These are phyloP conservation scores for Alcis repandata DNA, from an alignment of 2,888 invertebrate species.

Conservation along the genomic window DNA sequence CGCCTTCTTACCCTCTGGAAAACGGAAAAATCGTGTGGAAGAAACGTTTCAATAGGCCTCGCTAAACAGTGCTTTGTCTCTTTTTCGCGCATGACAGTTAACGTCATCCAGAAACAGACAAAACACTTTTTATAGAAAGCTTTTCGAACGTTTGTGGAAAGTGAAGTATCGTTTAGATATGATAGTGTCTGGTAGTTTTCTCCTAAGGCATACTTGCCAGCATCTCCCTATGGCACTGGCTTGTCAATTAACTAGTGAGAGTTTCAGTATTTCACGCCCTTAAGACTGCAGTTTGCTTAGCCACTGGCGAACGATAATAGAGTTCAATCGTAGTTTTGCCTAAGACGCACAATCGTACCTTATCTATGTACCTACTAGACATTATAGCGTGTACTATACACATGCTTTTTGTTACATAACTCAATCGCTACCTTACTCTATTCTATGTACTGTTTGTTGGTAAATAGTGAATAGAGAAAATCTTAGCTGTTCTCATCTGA, in stretches of 20 bases:
- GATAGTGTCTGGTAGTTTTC: not conserved
- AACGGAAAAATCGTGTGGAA: not conserved
- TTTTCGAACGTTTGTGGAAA: not conserved
- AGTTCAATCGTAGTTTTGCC: not conserved
- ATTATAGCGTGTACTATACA: too few relatives aligned
- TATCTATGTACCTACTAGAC: not conserved
- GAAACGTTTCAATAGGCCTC: not conserved
- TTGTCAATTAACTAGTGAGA: constrained; percentile 6
- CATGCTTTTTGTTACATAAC: too few relatives aligned
- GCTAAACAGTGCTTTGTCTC: not conserved
- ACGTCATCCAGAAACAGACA: not conserved
- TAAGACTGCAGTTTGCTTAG: not conserved
- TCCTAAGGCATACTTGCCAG: not conserved
- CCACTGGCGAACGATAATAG: not conserved
- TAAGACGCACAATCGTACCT: not conserved
- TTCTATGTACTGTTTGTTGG: too few relatives aligned
- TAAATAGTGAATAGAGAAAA: too few relatives aligned
- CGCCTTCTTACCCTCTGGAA: constrained; percentile 8
- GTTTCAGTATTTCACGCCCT: not conserved
- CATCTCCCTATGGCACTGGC: not conserved
- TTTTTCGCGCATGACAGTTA: not conserved
- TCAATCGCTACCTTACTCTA: too few relatives aligned
- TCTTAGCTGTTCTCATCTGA: too few relatives aligned
- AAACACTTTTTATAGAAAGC: not conserved
- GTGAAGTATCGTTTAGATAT: not conserved